Conservation (phyloP, 2,888 invertebrate genomes). For the Spialia ferax region DNA sequence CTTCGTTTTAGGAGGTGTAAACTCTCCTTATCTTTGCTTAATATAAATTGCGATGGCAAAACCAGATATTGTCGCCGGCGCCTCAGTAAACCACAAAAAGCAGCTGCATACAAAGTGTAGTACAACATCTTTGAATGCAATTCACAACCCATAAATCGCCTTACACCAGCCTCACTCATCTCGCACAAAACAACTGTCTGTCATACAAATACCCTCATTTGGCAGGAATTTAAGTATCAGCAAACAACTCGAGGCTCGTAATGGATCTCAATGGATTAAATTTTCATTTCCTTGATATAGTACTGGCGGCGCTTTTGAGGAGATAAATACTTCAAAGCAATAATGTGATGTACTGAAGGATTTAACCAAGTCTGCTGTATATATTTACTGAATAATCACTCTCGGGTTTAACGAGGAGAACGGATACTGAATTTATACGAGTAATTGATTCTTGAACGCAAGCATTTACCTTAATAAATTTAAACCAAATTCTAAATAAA, state of each 20-base stretch:
- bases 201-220: conserved; percentile 36
- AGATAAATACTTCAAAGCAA: conserved; percentile 12
- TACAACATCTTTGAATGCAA: conserved; percentile 13
- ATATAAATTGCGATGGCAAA: not conserved
- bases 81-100: not conserved
- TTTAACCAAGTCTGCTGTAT: conserved; percentile 12
- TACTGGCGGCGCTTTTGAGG: conserved; percentile 7
- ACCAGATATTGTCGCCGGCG: not conserved
- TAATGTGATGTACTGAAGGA: not conserved
- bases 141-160: conserved; percentile 16
- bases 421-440: not conserved
- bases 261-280: conserved; percentile 20
- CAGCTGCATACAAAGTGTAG: not conserved
- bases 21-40: not conserved
- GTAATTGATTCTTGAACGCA: no score
- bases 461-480: no score
- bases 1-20: not conserved
- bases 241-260: conserved; percentile 20
- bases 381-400: conserved; percentile 12
- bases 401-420: not conserved
- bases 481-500: no score
- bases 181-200: not conserved
- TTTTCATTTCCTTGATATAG: conserved; percentile 25
- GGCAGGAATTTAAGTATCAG: conserved; percentile 1
- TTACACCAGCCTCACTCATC: not conserved